phyloP scores from a whole-genome alignment of 2,888 invertebrate genomes.

The Mechanitis mazaeus region DNA sequence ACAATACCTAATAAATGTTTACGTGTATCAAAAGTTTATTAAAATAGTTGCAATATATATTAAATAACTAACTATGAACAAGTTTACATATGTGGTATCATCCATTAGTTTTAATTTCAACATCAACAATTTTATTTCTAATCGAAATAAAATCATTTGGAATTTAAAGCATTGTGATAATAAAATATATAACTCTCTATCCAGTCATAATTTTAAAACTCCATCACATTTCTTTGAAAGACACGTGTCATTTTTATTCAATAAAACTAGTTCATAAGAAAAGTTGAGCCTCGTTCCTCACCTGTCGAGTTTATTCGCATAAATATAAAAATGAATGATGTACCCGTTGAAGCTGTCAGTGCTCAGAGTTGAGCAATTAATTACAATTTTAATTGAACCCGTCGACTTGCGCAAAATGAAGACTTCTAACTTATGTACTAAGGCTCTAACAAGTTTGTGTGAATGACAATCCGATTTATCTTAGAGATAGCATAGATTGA shows the following conservation, averaged over 20 bases:
- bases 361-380: conserved; percentile 64
- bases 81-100: no score
- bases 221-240: background rate
- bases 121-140: no score
- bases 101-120: no score
- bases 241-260: background rate
- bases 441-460: conserved; percentile 36
- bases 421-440: conserved; percentile 30
- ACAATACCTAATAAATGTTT: conserved; percentile 37
- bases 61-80: no score
- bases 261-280: conserved; percentile 39
- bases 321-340: conserved; percentile 72
- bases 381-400: conserved; percentile 69
- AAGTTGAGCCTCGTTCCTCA: conserved; percentile 55
- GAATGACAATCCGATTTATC: conserved; percentile 22
- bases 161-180: background rate
- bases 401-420: conserved; percentile 41
- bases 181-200: background rate
- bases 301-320: conserved; percentile 65
- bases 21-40: conserved; percentile 9
- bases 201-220: background rate
- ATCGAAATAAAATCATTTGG: no score
- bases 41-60: no score
- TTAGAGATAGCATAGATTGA: conserved; percentile 6
- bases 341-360: conserved; percentile 60